Percentiles rank a stretch among this genome's conserved stretches.
Conservation (phyloP, 2,113 vertebrate genomes). For the Passerina amoena region DNA sequence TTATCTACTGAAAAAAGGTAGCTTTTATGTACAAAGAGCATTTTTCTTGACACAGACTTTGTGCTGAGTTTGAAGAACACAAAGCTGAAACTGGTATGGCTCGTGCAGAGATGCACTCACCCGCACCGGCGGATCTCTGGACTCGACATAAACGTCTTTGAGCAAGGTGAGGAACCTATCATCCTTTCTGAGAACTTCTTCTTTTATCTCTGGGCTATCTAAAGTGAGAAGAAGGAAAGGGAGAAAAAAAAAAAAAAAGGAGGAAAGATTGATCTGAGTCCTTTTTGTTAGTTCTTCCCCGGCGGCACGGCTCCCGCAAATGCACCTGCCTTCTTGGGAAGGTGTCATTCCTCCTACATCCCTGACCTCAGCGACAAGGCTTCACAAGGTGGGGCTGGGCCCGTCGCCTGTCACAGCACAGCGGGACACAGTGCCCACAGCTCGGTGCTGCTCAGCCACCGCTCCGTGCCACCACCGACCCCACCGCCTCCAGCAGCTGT, state of each 20-base stretch:
- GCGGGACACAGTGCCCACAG: background rate
- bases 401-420: background rate
- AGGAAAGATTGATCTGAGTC: background rate
- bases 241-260: no score
- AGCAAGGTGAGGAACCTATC: constrained; percentile 77
- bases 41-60: background rate
- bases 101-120: constrained; percentile 63
- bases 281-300: background rate
- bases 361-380: background rate
- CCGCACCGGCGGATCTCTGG: constrained; percentile 76
- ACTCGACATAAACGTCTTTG: constrained; percentile 87
- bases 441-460: background rate
- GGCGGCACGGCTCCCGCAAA: accelerated
- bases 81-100: background rate
- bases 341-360: background rate
- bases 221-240: accelerated
- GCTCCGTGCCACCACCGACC: no score
- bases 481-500: no score
- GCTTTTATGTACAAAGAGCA: background rate
- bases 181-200: constrained; percentile 76
- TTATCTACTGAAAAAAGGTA: background rate
- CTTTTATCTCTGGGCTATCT: constrained; percentile 56
- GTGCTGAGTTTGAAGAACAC: background rate
- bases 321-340: background rate
- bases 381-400: background rate